Base-by-base conservation (phyloP, 2,888 invertebrate species). In the Camponotus fellah region DNA sequence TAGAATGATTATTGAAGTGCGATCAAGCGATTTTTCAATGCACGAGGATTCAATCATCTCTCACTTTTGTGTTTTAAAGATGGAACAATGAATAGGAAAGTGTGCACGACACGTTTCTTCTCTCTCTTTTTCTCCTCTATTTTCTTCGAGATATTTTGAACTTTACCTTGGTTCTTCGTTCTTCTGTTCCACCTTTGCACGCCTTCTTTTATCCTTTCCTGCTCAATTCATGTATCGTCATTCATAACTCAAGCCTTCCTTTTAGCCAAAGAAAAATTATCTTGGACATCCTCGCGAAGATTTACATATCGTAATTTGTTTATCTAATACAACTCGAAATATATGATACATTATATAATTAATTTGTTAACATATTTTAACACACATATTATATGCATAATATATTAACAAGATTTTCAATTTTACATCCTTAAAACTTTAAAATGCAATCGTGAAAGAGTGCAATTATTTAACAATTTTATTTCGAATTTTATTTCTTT, bases 151-250 rank as follows among this genome's bases (percentile, higher is more conserved):
- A 1, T 5, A 26, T n/a, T 32, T 68, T 8, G 21, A 8, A 6
- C 8, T 34, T 14, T 21, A 14, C 5, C 5, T n/a, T 26, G 9
- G 14, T n/a, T 40, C 37, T 43, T 69, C 34, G 49, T 10, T 14
- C 6, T 17, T 58, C 26, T 40, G 5, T 12, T n/a, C 14, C 40
- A 9, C n/a, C 43, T 69, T 46, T 12, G 5, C n/a, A 32, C 17
- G 5, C 10, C 26, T 21, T 21, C 17, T 37, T 26, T 3, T 21
- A 53, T 12, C 9, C 43, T 32, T 32, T 17, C 34, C 32, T 53
- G n/a, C 32, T 71, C 17, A 17, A 79, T 46, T 60, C 43, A 71
- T 34, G 12, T 34, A 49, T 71, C 17, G 58, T 79, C 71, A 79
- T 71, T 79, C 79, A 43, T 56, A 77, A 60, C 46, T 34, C 32